Base-by-base conservation (phyloP, 2,113 vertebrate genomes). In the Nettapus auritus region DNA sequence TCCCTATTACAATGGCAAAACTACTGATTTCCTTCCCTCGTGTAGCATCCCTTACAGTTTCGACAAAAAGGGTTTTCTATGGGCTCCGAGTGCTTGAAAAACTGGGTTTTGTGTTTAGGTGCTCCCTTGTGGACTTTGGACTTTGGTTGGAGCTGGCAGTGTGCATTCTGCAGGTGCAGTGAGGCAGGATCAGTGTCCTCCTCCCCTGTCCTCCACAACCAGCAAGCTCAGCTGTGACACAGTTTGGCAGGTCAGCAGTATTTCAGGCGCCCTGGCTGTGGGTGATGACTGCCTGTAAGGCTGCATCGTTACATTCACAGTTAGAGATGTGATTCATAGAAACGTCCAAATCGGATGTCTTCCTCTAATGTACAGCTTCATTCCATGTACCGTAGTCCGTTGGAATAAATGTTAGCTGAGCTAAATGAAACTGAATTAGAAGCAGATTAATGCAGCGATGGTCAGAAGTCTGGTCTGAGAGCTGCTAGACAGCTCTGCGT, bases 391-490 rank as follows among this genome's bases (percentile, higher is more conserved):
- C 38, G 16, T 15, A 25, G 29, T 29, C 22, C 38, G 12, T 33
- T 86, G 60, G 76, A 88, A 88, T 60, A 83, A 60, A 91, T 64
- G 25, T 70, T 88, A 63, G 52, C 34, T 83, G 75, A 90, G 52
- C 70, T 90, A 64, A 71, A 21, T 93, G 89, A 86, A 85, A 80
- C 42, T 53, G 48, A 89, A 82, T 81, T 48, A 90, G 79, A 56
- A 74, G 40, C 2, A 6, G 42, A 77, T 88, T 68, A 57, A 44
- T 76, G 63, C 73, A 64, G 82, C 20, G 31, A 1, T 33, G 10
- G 55, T 50, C 79, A 83, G 85, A 74, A 46, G 63, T 40, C 31
- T 81, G n/a, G 36, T 40, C 82, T 75, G 60, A 52, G 63, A 86
- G 29, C 6, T 50, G 46, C n/a, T 56, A 40, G 20, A n/a, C 1